Base-by-base conservation (phyloP, 2,888 invertebrate genomes). In the Ptilodon capucinus region DNA sequence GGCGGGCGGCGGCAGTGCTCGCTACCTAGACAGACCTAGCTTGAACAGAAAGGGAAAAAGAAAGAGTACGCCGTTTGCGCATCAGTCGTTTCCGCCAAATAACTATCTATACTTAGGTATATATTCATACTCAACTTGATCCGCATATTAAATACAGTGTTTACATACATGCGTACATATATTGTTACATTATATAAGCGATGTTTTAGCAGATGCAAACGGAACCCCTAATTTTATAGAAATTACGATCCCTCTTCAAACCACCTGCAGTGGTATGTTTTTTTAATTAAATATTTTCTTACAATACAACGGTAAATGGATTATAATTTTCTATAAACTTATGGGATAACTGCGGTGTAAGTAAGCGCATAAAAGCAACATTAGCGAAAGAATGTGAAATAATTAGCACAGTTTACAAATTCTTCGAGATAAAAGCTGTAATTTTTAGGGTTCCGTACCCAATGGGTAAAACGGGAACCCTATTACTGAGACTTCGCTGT, bases 11-110 rank as follows among this genome's bases (percentile, higher is more conserved):
- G 72, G 80, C 77, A 64, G 79, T 65, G 70, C 78, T 71, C 80
- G 82, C 90, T 86, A 91, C 91, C 91, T 91, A 90, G 87, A 91
- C 89, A 88, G 89, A 91, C 91, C 91, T 91, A 90, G 90, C 90
- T 91, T 91, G 88, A 91, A 91, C 90, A 91, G 81, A 91, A 82
- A 85, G 86, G 86, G 77, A 86, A 86, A 86, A 86, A 84, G 83
- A 90, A 89, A 88, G 80, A 86, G 81, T 82, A 85, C 86, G 89
- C 84, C 81, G 75, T 79, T 89, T 81, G 82, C 87, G 88, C 82
- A 90, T 91, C 89, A 91, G 89, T 91, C 81, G 86, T 86, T 86
- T 90, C 86, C 86, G 85, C 86, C 81, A 86, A 85, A 72, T 57
- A 60, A 62, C 16, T 76, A 71, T 74, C 74, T 73, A 71, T 74